Percentiles rank a stretch among this genome's conserved stretches.
phyloP scores from a whole-genome alignment of 2,113 vertebrate species.

The Heptranchias perlo region DNA sequence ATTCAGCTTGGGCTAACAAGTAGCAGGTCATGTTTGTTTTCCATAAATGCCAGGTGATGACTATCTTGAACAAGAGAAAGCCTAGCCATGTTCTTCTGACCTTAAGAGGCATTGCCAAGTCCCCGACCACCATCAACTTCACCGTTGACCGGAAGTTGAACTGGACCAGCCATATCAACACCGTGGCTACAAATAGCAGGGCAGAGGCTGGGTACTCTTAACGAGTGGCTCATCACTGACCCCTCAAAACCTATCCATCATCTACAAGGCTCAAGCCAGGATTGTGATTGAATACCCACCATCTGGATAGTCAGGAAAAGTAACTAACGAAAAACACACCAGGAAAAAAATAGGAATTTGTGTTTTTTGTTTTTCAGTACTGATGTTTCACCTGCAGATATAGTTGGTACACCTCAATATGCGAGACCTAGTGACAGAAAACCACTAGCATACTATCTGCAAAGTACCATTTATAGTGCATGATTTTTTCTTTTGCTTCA shows the following conservation, averaged over 20 bases:
- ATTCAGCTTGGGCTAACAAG: not conserved
- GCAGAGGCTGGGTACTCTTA: not conserved
- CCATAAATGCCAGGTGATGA: not conserved
- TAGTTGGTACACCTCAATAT: not conserved
- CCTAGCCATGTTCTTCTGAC: not conserved
- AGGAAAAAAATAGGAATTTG: not conserved
- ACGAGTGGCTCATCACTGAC: not conserved
- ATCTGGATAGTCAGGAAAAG: not conserved
- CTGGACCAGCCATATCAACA: not conserved
- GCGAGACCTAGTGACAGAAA: not conserved
- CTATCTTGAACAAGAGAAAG: not conserved
- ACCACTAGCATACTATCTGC: not conserved
- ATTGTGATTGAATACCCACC: not conserved
- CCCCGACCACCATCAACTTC: too few relatives aligned
- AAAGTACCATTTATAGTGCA: not conserved
- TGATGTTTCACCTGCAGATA: not conserved
- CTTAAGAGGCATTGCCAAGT: not conserved
- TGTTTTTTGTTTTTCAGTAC: not conserved
- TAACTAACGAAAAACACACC: not conserved
- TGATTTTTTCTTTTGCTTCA: not conserved
- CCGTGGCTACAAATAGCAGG: not conserved
- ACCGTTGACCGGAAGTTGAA: not conserved
- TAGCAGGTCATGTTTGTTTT: not conserved
- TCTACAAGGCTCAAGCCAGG: not conserved
- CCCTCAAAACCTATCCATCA: not conserved